Evolutionary conservation across 2,113 vertebrate species (phyloP), one percentile per base, ranked within the genome.

Genomic region (Aptenodytes forsteri): DNA sequence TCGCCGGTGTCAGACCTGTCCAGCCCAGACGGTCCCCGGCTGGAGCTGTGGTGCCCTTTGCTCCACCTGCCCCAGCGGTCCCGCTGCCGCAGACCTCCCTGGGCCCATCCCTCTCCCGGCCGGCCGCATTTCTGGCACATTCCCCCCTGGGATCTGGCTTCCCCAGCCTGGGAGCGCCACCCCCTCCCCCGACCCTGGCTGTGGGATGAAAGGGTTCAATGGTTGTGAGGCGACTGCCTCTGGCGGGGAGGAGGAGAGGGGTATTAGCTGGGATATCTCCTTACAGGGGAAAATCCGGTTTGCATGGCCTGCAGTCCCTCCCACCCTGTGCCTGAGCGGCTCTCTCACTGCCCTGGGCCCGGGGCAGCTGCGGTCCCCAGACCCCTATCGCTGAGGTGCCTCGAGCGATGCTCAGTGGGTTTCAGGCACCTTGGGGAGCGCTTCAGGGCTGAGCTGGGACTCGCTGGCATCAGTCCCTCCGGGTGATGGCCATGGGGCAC

Each of bases 381-480:
- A 9, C 10, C 52, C 12, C 10, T 5, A 1, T 16, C 1, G 2
- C 46, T 83, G 76, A 34, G 5, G 4, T 21, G 11, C 20, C 14
- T 42, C 0, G 1, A n/a, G 26, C 3, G 2, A 3, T 2, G 1
- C 55, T 75, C 10, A 4, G 27, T 0, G 0, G n/a, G 15, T 34
- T 62, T 58, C 1, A 2, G 61, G 17, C 27, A 6, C 64, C 3
- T 9, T 20, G 10, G 47, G 52, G 16, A 42, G 9, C 1, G 1
- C 13, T 38, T 55, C 18, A 11, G 16, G 5, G 16, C 77, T 62
- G 78, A 78, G 21, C 27, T 80, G 50, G 66, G 52, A 12, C 26
- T 36, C 0, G 0, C 30, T 62, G 30, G 11, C 1, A 0, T 59
- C 21, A 0, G 16, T 49, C 22, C 19, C 26, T n/a, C 15, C 0